Evolutionary conservation across 2,888 invertebrate species (phyloP).

Genomic region (Empis stercorea): DNA sequence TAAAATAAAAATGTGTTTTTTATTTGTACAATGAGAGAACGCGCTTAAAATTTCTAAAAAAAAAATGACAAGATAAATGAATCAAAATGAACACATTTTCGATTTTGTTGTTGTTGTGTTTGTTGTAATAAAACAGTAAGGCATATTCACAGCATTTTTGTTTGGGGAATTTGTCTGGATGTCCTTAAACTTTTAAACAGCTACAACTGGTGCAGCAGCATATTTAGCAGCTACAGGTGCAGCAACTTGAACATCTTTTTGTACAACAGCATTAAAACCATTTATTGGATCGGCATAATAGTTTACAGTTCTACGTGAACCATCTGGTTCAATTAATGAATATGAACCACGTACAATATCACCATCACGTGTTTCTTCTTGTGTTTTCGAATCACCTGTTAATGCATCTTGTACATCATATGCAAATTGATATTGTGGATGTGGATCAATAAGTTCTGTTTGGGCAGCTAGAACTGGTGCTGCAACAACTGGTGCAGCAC

Average conservation of each 20-base stretch:
- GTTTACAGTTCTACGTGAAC: constrained; percentile 37
- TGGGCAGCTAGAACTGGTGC: constrained; percentile 26
- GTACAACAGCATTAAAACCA: constrained; percentile 40
- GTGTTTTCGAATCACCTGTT: constrained; percentile 39
- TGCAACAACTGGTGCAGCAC: constrained; percentile 18
- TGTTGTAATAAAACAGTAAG: too few relatives aligned
- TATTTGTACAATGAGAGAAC: too few relatives aligned
- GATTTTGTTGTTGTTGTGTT: too few relatives aligned
- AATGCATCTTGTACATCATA: constrained; percentile 39
- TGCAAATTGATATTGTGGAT: constrained; percentile 38
- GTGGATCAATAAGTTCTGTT: constrained; percentile 34
- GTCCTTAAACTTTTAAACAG: not conserved
- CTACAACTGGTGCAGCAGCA: constrained; percentile 17
- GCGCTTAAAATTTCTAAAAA: too few relatives aligned
- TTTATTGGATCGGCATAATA: constrained; percentile 38
- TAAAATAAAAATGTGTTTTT: too few relatives aligned
- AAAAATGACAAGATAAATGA: too few relatives aligned
- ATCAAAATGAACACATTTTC: too few relatives aligned
- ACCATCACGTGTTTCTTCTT: constrained; percentile 38
- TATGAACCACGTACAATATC: constrained; percentile 40
- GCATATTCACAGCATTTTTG: too few relatives aligned
- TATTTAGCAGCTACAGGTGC: constrained; percentile 31
- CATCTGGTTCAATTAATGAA: constrained; percentile 39
- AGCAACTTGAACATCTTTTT: constrained; percentile 34
- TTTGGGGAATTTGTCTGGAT: too few relatives aligned